phyloP scores from a whole-genome alignment of 2,888 invertebrate species.

The Synanthedon tipuliformis region DNA sequence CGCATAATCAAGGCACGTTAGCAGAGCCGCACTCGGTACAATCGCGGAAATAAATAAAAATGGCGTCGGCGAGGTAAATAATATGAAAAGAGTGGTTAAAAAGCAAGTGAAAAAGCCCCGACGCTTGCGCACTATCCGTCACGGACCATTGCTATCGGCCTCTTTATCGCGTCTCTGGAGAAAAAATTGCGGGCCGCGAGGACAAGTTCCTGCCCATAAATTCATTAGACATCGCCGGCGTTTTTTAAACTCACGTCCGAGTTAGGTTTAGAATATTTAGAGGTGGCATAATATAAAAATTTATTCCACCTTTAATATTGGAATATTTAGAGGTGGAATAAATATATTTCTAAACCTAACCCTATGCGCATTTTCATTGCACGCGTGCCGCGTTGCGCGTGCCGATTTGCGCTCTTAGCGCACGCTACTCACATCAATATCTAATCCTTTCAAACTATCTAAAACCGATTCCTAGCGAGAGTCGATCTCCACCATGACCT shows the following conservation, averaged over 20 bases:
- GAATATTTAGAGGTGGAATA: constrained; percentile 30
- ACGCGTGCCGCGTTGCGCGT: too few species aligned
- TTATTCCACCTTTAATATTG: too few species aligned
- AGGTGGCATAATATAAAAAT: constrained; percentile 19
- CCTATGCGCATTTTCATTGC: too few species aligned
- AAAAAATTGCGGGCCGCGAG: constrained; percentile 42
- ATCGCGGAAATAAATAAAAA: background rate
- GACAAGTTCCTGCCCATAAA: constrained; percentile 68
- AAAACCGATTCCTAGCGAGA: too few species aligned
- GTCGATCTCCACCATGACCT: too few species aligned
- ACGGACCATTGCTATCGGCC: constrained; percentile 46
- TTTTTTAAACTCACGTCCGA: constrained; percentile 58
- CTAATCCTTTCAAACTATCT: too few species aligned
- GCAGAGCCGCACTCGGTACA: background rate
- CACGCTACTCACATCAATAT: too few species aligned
- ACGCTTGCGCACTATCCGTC: constrained; percentile 31
- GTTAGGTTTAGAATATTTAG: constrained; percentile 22
- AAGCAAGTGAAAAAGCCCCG: background rate
- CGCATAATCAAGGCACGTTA: constrained; percentile 2
- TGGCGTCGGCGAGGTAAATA: background rate
- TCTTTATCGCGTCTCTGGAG: constrained; percentile 52
- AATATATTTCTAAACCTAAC: too few species aligned
- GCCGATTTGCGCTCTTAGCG: too few species aligned
- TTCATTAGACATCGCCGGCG: constrained; percentile 63
- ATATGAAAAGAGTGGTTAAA: background rate